These are phyloP conservation scores for Petrocephalus sullivani DNA, from an alignment of 2,797 vertebrate genomes.

Conservation along the genomic window DNA sequence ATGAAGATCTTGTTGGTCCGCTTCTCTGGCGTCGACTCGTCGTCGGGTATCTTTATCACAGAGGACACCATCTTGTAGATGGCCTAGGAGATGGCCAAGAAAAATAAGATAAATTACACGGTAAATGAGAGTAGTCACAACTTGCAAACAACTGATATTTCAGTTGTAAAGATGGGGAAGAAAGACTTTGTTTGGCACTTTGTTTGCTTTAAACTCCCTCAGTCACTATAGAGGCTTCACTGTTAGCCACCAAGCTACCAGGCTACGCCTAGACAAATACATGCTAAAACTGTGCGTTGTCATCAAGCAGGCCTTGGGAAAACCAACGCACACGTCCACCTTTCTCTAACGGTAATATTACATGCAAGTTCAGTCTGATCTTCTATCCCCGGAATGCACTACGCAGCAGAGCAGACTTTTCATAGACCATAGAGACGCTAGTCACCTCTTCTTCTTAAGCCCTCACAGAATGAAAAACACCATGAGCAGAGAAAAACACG, in stretches of 20 bases:
- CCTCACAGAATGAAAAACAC: not conserved
- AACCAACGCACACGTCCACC: no score
- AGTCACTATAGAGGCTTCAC: not conserved
- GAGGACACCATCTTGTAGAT: constrained; percentile 99
- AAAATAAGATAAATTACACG: not conserved
- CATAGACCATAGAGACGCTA: no score
- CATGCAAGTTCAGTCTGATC: no score
- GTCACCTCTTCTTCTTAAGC: no score
- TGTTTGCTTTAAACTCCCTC: not conserved
- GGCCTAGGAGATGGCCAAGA: constrained; percentile 60
- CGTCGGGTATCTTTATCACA: constrained; percentile 98
- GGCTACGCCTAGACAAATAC: not conserved
- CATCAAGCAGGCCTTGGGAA: no score
- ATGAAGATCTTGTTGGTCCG: constrained; percentile 97
- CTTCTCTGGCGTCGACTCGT: constrained; percentile 96
- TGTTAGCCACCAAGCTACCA: not conserved
- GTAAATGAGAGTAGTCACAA: not conserved
- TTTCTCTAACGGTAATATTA: no score
- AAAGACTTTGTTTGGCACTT: not conserved
- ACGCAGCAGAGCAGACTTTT: no score
- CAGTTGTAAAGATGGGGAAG: not conserved
- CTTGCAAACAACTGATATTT: not conserved
- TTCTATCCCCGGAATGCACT: no score
- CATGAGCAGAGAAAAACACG: not conserved
- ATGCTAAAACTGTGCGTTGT: no score